These are phyloP conservation scores for Meteorus sp. DNA, from an alignment of 1,140 invertebrate species.

Conservation along the genomic window DNA sequence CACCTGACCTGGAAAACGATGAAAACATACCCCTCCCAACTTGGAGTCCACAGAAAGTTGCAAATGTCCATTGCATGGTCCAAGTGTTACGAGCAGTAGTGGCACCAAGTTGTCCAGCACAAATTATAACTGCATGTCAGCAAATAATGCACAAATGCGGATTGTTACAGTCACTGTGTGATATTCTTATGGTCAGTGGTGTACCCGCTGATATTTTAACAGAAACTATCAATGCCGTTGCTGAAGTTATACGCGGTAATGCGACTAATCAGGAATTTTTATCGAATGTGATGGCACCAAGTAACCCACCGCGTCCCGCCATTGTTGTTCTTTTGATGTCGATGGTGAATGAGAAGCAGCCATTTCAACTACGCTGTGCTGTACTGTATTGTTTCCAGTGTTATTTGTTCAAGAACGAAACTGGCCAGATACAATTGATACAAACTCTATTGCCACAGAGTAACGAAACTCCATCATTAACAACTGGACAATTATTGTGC, in stretches of 20 bases:
- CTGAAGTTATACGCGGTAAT: constrained; percentile 92
- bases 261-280: constrained; percentile 91
- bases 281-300: constrained; percentile 88
- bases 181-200: constrained; percentile 92
- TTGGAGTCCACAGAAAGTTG: constrained; percentile 94
- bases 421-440: constrained; percentile 84
- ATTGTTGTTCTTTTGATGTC: constrained; percentile 96
- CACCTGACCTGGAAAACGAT: constrained; percentile 70
- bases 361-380: constrained; percentile 87
- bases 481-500: constrained; percentile 90
- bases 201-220: constrained; percentile 95
- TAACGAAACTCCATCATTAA: constrained; percentile 69
- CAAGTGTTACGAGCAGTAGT: constrained; percentile 89
- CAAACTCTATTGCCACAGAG: constrained; percentile 88
- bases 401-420: constrained; percentile 91
- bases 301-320: constrained; percentile 86
- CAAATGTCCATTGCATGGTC: constrained; percentile 90
- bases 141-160: constrained; percentile 84
- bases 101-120: constrained; percentile 82
- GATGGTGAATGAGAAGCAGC: constrained; percentile 99
- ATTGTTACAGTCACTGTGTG: constrained; percentile 79
- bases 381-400: constrained; percentile 98
- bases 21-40: constrained; percentile 66
- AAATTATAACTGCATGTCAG: constrained; percentile 80
- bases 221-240: constrained; percentile 94